Evolutionary conservation across 2,797 vertebrate genomes (phyloP).

Genomic region (Artibeus lituratus): DNA sequence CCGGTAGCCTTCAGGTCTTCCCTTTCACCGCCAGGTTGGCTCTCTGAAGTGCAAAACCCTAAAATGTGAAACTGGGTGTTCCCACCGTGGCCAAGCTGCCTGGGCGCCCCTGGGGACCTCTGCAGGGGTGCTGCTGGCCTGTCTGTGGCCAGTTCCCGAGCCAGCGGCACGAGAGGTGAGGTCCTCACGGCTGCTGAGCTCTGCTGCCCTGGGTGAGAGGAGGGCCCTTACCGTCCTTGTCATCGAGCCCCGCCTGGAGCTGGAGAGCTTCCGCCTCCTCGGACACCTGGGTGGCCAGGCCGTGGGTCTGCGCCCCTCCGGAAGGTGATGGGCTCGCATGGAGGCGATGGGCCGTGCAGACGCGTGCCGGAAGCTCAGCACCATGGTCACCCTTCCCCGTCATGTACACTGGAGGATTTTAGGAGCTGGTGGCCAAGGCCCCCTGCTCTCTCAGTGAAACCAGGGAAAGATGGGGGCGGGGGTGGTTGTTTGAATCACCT

Average conservation of each 20-base stretch:
- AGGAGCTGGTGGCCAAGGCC: background rate
- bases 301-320: background rate
- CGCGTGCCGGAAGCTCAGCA: rapidly evolving
- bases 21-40: background rate
- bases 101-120: background rate
- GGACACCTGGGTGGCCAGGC: background rate
- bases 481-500: background rate
- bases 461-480: background rate
- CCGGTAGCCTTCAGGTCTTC: background rate
- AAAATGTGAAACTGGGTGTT: constrained; percentile 29
- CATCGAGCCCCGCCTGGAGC: background rate
- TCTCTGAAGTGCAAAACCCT: background rate
- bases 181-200: background rate
- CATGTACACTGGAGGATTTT: background rate
- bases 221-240: background rate
- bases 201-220: background rate
- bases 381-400: rapidly evolving
- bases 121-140: background rate
- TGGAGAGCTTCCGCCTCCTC: background rate
- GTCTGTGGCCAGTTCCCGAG: background rate
- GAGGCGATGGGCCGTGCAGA: rapidly evolving
- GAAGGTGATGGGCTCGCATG: background rate
- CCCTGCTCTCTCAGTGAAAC: background rate
- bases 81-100: background rate
- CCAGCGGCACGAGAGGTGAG: background rate